Conservation (phyloP, 1,140 invertebrate genomes). For the Drosophila paulistorum region DNA sequence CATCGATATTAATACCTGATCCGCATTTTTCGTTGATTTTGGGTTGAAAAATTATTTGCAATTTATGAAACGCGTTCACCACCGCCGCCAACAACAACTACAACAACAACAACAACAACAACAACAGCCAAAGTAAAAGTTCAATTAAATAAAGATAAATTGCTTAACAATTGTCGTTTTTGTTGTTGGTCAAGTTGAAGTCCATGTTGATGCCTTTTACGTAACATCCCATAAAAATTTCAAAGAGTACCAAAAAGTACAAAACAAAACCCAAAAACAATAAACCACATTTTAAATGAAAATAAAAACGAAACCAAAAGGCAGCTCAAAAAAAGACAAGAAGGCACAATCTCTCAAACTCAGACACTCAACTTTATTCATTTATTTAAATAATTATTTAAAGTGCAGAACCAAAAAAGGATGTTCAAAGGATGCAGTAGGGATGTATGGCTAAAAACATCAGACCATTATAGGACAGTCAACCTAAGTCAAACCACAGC, state of each 20-base stretch:
- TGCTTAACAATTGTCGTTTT: conserved; percentile 74
- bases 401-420: too few species aligned
- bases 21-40: conserved; percentile 34
- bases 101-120: conserved; percentile 18
- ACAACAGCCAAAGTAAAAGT: conserved; percentile 72
- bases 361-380: too few species aligned
- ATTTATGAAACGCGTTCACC: conserved; percentile 76
- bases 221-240: conserved; percentile 13
- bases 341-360: neutral
- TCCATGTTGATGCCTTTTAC: conserved; percentile 25
- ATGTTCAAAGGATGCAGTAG: too few species aligned
- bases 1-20: conserved; percentile 33
- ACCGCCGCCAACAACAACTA: conserved; percentile 24
- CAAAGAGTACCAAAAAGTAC: conserved; percentile 13
- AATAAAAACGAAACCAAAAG: conserved; percentile 39
- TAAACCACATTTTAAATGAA: conserved; percentile 20
- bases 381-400: too few species aligned
- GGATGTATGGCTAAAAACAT: too few species aligned
- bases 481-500: too few species aligned
- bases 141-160: conserved; percentile 81
- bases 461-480: too few species aligned
- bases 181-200: conserved; percentile 19
- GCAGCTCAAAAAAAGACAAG: neutral
- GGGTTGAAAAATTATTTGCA: conserved; percentile 73
- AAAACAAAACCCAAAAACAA: conserved; percentile 23